These are phyloP conservation scores for Haemorhous mexicanus DNA, from an alignment of 2,113 vertebrate genomes.

Conservation along the genomic window DNA sequence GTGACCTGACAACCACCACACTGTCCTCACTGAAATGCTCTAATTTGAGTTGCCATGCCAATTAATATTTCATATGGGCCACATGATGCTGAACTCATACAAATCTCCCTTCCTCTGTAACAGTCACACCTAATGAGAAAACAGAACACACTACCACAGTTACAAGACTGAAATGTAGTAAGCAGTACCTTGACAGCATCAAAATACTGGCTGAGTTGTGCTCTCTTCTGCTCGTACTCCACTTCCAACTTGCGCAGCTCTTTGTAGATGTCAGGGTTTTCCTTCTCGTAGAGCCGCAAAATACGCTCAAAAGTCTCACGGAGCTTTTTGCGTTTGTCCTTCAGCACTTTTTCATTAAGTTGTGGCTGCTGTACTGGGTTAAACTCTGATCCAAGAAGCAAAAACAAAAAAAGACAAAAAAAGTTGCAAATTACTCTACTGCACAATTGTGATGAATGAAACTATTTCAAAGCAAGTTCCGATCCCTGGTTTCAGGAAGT, in stretches of 20 bases:
- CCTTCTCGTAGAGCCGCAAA: conserved; percentile 91
- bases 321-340: conserved; percentile 96
- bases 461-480: not conserved
- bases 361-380: conserved; percentile 95
- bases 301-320: conserved; percentile 97
- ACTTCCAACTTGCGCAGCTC: conserved; percentile 91
- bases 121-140: not conserved
- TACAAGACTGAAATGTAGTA: not conserved
- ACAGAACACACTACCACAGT: not conserved
- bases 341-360: conserved; percentile 95
- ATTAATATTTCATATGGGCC: not conserved
- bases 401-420: not conserved
- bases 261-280: conserved; percentile 96
- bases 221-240: conserved; percentile 95
- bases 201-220: conserved; percentile 94
- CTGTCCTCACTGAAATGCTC: not conserved
- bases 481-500: not conserved
- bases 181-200: conserved; percentile 93
- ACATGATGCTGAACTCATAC: not conserved
- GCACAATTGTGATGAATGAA: not conserved
- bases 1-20: not conserved
- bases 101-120: not conserved
- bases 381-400: conserved; percentile 79
- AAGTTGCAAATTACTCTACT: not conserved
- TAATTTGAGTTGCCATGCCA: not conserved